Conservation (phyloP, 2,113 vertebrate genomes). For the Romanogobio albipinnatus region DNA sequence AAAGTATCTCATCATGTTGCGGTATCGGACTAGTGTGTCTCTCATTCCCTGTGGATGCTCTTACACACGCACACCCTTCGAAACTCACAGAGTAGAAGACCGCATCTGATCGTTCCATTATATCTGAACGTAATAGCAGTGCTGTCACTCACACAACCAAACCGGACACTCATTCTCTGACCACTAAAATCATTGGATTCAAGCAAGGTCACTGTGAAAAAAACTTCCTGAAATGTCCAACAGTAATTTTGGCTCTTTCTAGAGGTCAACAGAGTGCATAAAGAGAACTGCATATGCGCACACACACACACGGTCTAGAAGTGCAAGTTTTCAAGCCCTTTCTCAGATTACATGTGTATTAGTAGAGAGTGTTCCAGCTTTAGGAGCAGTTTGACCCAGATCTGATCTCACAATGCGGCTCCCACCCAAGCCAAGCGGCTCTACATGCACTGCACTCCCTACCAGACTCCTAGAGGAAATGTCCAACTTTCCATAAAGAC, state of each 20-base stretch:
- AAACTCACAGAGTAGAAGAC: constrained; percentile 26
- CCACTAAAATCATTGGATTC: constrained; percentile 13
- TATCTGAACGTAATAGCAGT: constrained; percentile 40
- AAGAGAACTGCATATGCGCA: background rate
- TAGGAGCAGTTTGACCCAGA: constrained; percentile 51
- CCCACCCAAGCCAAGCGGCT: constrained; percentile 47
- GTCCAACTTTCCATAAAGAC: constrained; percentile 76
- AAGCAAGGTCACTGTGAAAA: background rate
- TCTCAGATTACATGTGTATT: constrained; percentile 15
- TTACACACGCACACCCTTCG: background rate
- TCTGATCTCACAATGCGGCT: constrained; percentile 53
- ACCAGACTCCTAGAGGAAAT: constrained; percentile 37
- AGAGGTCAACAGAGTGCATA: constrained; percentile 15
- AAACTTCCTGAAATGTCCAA: background rate
- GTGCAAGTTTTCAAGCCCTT: background rate
- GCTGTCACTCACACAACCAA: constrained; percentile 47
- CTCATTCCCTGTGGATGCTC: background rate
- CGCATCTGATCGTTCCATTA: constrained; percentile 43
- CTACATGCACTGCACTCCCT: constrained; percentile 14
- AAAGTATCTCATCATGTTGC: constrained; percentile 5
- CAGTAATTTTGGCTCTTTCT: background rate
- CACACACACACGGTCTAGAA: background rate
- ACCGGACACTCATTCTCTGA: constrained; percentile 14
- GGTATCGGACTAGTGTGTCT: constrained; percentile 17
- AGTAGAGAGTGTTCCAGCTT: constrained; percentile 29